phyloP scores from a whole-genome alignment of 2,797 vertebrate genomes.

The Serranus cabrilla region DNA sequence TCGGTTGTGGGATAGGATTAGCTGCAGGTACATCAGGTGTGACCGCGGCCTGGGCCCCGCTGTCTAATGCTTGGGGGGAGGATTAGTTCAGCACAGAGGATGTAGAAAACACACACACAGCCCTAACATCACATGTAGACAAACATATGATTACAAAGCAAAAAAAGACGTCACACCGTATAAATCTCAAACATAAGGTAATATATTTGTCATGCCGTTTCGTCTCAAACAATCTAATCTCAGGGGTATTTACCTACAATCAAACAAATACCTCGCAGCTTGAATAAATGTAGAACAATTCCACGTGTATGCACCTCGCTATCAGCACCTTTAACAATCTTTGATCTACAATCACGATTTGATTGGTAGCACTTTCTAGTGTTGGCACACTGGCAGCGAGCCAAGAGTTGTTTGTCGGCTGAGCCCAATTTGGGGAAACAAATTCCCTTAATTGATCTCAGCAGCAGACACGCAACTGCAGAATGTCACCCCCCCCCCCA shows the following conservation, averaged over 20 bases:
- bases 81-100: slow-evolving; percentile 58
- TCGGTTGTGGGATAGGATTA: slow-evolving; percentile 82
- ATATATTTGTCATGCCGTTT: neutral
- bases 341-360: slow-evolving; percentile 6
- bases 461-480: slow-evolving; percentile 17
- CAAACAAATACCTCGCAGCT: slow-evolving; percentile 11
- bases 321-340: slow-evolving; percentile 8
- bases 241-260: neutral
- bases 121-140: slow-evolving; percentile 26
- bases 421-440: slow-evolving; percentile 33
- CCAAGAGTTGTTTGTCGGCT: slow-evolving; percentile 30
- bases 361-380: slow-evolving; percentile 22
- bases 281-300: neutral
- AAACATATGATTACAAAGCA: slow-evolving; percentile 11
- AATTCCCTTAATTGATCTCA: slow-evolving; percentile 43
- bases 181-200: neutral
- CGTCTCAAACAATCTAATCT: neutral
- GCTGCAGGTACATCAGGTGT: slow-evolving; percentile 82
- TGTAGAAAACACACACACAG: slow-evolving; percentile 36
- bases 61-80: slow-evolving; percentile 70
- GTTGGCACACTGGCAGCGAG: slow-evolving; percentile 14
- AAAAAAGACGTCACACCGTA: neutral
- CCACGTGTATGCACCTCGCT: neutral
- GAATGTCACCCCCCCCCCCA: neutral
- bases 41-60: slow-evolving; percentile 70